These are phyloP conservation scores for Hucho hucho DNA, from an alignment of 2,113 vertebrate species.

Conservation along the genomic window DNA sequence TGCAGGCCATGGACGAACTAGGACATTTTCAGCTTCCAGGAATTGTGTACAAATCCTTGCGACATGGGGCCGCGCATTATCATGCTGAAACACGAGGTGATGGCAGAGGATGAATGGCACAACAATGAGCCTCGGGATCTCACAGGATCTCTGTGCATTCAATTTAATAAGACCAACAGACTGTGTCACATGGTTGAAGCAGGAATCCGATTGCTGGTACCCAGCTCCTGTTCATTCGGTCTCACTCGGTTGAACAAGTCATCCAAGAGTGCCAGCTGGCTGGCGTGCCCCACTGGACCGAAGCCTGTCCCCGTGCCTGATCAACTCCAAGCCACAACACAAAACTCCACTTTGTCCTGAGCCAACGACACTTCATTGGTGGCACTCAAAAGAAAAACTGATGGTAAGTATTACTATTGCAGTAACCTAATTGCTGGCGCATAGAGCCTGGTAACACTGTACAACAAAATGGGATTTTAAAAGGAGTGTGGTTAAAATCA, in stretches of 20 bases:
- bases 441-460: too few species aligned
- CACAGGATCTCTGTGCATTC: too few species aligned
- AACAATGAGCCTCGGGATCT: too few species aligned
- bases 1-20: too few species aligned
- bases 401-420: not conserved
- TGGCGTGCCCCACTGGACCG: slow-evolving; percentile 13
- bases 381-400: not conserved
- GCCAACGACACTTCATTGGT: slow-evolving; percentile 29
- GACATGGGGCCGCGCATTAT: too few species aligned
- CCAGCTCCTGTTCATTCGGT: slow-evolving; percentile 33
- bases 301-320: slow-evolving; percentile 14
- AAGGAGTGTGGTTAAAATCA: too few species aligned
- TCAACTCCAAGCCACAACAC: slow-evolving; percentile 22
- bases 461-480: too few species aligned
- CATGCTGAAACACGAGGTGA: too few species aligned
- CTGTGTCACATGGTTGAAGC: slow-evolving; percentile 9
- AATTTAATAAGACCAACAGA: not conserved
- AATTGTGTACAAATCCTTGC: too few species aligned
- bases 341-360: slow-evolving; percentile 29
- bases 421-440: too few species aligned
- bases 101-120: too few species aligned
- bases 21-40: too few species aligned
- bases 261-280: slow-evolving; percentile 49
- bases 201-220: slow-evolving; percentile 25
- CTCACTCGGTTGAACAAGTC: slow-evolving; percentile 23